Conservation (phyloP, 1,140 invertebrate genomes). For the Schlechtendalia chinensis region DNA sequence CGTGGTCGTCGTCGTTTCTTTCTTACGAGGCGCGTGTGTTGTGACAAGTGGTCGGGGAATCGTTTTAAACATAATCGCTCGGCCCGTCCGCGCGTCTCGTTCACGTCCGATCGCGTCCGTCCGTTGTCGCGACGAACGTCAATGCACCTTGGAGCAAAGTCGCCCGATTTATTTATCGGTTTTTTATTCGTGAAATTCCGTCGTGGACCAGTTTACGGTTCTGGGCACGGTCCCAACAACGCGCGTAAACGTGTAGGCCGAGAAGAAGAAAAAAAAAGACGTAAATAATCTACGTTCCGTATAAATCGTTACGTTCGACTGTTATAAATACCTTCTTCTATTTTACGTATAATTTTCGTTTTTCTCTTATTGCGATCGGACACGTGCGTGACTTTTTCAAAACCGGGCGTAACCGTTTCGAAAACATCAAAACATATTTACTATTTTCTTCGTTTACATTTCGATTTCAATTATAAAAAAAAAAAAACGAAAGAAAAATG, state of each 20-base stretch:
- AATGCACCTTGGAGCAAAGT: too few species aligned
- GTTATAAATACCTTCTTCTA: too few species aligned
- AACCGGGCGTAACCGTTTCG: background rate
- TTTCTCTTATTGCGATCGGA: background rate
- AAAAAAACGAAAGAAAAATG: too few species aligned
- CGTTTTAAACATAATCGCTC: background rate
- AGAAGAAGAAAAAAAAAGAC: background rate
- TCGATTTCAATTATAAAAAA: too few species aligned
- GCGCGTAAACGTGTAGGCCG: background rate
- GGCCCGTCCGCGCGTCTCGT: too few species aligned
- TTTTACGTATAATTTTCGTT: background rate
- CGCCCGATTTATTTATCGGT: background rate
- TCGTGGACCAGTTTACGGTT: background rate
- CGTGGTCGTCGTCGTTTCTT: too few species aligned
- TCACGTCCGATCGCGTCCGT: too few species aligned
- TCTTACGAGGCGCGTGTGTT: background rate
- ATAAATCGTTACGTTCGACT: background rate
- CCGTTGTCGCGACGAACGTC: background rate
- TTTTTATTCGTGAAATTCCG: background rate
- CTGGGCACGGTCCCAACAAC: background rate
- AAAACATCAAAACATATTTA: background rate
- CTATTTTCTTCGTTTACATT: too few species aligned
- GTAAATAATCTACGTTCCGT: background rate
- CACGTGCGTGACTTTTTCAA: background rate
- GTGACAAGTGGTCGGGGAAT: slow-evolving; percentile 36